Evolutionary conservation across 2,797 vertebrate species (phyloP), one percentile per base, ranked within the genome.

Genomic region (Malacoraja senta): DNA sequence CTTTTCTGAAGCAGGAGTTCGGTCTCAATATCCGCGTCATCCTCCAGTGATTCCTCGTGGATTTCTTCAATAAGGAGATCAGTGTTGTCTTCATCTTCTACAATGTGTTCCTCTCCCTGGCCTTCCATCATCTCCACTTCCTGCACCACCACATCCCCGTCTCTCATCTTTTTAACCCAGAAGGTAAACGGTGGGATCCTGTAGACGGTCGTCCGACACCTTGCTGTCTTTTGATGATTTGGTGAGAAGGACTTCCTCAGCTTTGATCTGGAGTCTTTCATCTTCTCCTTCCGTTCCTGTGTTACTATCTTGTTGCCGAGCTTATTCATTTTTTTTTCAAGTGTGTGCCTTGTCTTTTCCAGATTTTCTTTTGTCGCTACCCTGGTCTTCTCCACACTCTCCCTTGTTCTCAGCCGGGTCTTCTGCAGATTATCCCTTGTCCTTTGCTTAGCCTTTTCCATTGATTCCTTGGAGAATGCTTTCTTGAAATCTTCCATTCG

Each of bases 161-260:
- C 98, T 84, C 98, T 96, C 94, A 99, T 97, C 96, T 99, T 99
- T 97, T 99, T 99, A 79, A 99, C 99, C 0, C 98, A 97, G 95
- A 99, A 99, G 94, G 99, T 99, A 95, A 99, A 99, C 6, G 99
- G 99, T 0, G 98, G 98, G 94, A 99, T 98, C 72, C 98, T 98
- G 96, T 99, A 99, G 94, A 99, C 98, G 0, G 97, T 97, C 0
- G 97, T 98, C 97, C 98, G 99, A 95, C 98, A 98, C 94, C 98
- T 98, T 93, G 98, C 97, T 0, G 98, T 97, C 72, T 97, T 94
- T 21, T 96, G 96, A 94, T 98, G 98, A 95, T 98, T 98, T 0
- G 98, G 98, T 0, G 97, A 98, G 94, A 99, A 97, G 76, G 99
- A 98, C 95, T 99, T 99, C 95, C 98, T 98, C 95, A 98, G 94